phyloP scores from a whole-genome alignment of 2,797 vertebrate genomes.

The Coregonus ussuriensis region DNA sequence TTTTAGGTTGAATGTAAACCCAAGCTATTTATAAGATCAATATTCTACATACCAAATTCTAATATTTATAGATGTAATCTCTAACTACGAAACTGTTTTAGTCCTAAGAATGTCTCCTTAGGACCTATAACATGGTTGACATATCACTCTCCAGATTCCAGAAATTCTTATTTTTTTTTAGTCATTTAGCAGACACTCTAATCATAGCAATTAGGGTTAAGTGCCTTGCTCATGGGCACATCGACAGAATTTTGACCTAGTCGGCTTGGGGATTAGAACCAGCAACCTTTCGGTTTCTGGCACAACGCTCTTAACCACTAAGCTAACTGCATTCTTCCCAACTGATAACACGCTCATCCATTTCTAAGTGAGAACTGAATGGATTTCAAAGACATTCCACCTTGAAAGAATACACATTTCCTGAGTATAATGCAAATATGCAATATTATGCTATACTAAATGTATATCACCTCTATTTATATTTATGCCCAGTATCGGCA shows the following conservation, averaged over 20 bases:
- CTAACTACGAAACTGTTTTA: constrained; percentile 48
- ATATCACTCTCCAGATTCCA: constrained; percentile 50
- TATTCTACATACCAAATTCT: constrained; percentile 46
- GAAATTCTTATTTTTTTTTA: constrained; percentile 36
- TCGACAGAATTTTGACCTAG: too few species aligned
- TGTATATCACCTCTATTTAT: constrained; percentile 9
- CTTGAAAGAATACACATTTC: background rate
- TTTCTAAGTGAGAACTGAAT: background rate
- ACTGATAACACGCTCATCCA: constrained; percentile 43
- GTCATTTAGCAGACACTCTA: too few species aligned
- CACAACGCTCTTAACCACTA: too few species aligned
- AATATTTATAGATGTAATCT: constrained; percentile 61
- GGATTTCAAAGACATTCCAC: constrained; percentile 29
- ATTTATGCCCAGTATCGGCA: background rate
- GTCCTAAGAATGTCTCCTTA: constrained; percentile 52
- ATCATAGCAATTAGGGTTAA: too few species aligned
- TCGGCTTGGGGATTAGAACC: too few species aligned
- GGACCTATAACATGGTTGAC: constrained; percentile 45
- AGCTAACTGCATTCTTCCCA: background rate
- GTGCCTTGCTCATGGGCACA: too few species aligned
- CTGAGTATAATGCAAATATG: constrained; percentile 22
- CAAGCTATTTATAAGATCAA: constrained; percentile 49
- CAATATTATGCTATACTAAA: constrained; percentile 21
- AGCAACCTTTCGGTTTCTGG: too few species aligned
- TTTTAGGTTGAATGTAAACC: constrained; percentile 64